phyloP scores from a whole-genome alignment of 2,113 vertebrate species.

The Ptilonorhynchus violaceus region DNA sequence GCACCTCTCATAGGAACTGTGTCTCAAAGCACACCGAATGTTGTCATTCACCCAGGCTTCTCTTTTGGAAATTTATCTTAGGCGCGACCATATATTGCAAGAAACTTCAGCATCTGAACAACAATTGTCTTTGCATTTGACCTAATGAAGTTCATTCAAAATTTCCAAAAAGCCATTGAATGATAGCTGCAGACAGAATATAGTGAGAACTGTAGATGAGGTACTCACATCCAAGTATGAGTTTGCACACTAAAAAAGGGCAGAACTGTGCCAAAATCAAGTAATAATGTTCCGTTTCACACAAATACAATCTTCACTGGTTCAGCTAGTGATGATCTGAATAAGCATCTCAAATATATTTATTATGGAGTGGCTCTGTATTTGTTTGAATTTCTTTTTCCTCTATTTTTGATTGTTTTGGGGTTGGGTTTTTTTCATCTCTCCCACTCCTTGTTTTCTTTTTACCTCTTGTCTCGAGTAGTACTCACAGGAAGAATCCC shows the following conservation, averaged over 20 bases:
- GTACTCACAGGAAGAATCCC: background rate
- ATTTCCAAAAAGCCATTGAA: background rate
- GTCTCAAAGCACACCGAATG: background rate
- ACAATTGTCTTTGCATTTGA: background rate
- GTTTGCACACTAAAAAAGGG: background rate
- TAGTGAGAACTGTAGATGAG: background rate
- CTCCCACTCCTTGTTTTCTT: background rate
- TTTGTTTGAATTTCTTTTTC: background rate
- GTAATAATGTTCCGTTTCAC: background rate
- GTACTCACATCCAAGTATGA: background rate
- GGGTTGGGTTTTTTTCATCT: background rate
- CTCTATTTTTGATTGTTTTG: background rate
- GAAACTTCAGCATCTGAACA: background rate
- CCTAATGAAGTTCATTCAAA: background rate
- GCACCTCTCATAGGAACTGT: background rate
- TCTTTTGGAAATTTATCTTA: background rate
- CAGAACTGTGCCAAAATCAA: background rate
- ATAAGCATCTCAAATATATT: background rate
- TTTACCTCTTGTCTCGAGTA: background rate
- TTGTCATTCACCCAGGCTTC: background rate
- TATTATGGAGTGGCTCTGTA: background rate
- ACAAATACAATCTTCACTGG: background rate
- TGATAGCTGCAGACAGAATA: background rate
- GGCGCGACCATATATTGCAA: background rate
- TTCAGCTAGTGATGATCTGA: background rate